These are phyloP conservation scores for Sceloporus tristichus DNA, from an alignment of 2,113 vertebrate genomes.

Conservation along the genomic window DNA sequence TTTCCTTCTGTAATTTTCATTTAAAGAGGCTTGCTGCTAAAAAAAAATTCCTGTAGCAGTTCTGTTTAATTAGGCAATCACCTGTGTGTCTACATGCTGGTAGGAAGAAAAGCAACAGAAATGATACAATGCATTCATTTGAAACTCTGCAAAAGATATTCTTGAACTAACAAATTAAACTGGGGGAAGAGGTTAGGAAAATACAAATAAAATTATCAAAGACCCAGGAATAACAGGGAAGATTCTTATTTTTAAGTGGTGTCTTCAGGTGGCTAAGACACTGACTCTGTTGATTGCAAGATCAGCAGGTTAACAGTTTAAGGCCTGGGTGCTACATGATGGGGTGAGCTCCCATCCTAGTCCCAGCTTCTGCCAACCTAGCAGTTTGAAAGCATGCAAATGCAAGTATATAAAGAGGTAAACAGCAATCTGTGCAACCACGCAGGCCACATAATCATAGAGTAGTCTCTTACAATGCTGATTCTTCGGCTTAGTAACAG, in stretches of 20 bases:
- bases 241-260: not conserved
- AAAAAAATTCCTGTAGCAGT: slow-evolving; percentile 24
- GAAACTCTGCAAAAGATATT: slow-evolving; percentile 53
- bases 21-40: slow-evolving; percentile 45
- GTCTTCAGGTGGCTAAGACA: not conserved
- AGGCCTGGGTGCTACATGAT: no score
- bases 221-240: slow-evolving; percentile 1
- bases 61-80: slow-evolving; percentile 61
- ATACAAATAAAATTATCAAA: not conserved
- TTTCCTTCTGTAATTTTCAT: slow-evolving; percentile 51
- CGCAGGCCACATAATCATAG: no score
- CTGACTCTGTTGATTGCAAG: no score
- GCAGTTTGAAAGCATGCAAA: no score
- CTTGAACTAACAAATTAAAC: slow-evolving; percentile 46
- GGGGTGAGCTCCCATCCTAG: no score
- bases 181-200: slow-evolving; percentile 7
- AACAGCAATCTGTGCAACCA: no score
- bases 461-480: no score
- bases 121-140: slow-evolving; percentile 52
- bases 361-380: no score
- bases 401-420: no score
- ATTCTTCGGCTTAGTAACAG: no score
- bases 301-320: no score
- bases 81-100: slow-evolving; percentile 32
- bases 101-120: slow-evolving; percentile 29